Evolutionary conservation across 2,113 vertebrate species (phyloP).

Genomic region (Fregetta grallaria): DNA sequence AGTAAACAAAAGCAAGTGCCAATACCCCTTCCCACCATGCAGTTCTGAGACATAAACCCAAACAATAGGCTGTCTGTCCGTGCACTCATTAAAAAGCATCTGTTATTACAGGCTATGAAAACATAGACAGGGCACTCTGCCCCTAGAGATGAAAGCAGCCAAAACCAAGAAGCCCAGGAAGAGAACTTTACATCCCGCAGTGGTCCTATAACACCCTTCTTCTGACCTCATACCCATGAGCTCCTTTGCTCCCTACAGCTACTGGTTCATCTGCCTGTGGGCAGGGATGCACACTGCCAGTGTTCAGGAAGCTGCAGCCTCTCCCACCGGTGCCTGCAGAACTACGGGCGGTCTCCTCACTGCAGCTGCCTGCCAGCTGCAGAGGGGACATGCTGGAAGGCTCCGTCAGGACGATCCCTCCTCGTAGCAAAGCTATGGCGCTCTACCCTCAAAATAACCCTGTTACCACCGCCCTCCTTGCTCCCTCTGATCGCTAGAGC

Average conservation of each 20-base stretch:
- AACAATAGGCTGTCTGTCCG: background rate
- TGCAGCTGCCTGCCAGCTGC: background rate
- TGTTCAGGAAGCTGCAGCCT: background rate
- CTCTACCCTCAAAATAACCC: background rate
- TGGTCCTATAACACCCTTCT: background rate
- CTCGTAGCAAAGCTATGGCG: rapidly evolving
- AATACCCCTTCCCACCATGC: background rate
- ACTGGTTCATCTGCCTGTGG: background rate
- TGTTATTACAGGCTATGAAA: constrained; percentile 33
- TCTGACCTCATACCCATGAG: background rate
- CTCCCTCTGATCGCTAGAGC: background rate
- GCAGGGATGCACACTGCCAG: background rate
- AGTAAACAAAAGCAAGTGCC: constrained; percentile 42
- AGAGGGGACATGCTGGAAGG: background rate
- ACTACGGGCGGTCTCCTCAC: background rate
- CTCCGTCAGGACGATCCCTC: background rate
- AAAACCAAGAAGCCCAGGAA: background rate
- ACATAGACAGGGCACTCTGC: constrained; percentile 1
- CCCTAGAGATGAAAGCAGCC: constrained; percentile 13
- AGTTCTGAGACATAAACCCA: constrained; percentile 26
- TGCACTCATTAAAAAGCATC: constrained; percentile 10
- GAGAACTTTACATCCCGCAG: background rate
- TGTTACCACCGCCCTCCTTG: background rate
- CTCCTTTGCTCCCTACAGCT: background rate
- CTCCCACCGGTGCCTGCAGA: background rate